Evolutionary conservation across 1,140 invertebrate species (phyloP), one percentile per base, ranked within the genome.

Genomic region (Trichogramma pretiosum): DNA sequence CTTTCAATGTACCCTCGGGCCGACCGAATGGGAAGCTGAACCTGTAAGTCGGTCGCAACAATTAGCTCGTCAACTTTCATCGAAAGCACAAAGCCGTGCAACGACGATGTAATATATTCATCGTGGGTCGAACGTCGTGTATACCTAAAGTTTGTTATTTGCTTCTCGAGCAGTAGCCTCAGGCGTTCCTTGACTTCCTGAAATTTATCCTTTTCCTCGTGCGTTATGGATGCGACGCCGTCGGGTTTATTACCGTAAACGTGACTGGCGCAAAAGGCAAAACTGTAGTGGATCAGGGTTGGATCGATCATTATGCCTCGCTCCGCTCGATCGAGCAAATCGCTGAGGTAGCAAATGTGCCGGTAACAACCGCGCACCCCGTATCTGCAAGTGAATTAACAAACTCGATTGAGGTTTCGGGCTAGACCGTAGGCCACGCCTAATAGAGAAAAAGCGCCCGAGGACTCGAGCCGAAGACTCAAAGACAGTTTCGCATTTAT

Each of bases 21-120:
- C 96, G 77, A 38, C 96, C 96, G 73, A 99, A 99, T 36, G 96
- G 96, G 76, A 98, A 99, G 67, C 92, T 93, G 65, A 90, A 98
- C 73, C 92, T 87, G 22, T 8, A 33, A 44, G 10, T 37, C 7
- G 16, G 23, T 5, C n/a, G n/a, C n/a, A n/a, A n/a, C n/a, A n/a
- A n/a, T n/a, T 11, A 28, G 24, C 24, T 28, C 24, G 24, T 28
- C 24, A 11, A 28, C n/a, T n/a, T n/a, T n/a, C n/a, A n/a, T n/a
- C n/a, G n/a, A n/a, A n/a, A n/a, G n/a, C n/a, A n/a, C n/a, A n/a
- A n/a, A n/a, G n/a, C n/a, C n/a, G n/a, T n/a, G n/a, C n/a, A n/a
- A n/a, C n/a, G 11, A 11, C 24, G 24, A 28, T 5, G 11, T 7
- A 28, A 28, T 7, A 7, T 28, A 5, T 11, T 11, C 24, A 5